Evolutionary conservation across 2,797 vertebrate genomes (phyloP).

Genomic region (Onychomys torridus): DNA sequence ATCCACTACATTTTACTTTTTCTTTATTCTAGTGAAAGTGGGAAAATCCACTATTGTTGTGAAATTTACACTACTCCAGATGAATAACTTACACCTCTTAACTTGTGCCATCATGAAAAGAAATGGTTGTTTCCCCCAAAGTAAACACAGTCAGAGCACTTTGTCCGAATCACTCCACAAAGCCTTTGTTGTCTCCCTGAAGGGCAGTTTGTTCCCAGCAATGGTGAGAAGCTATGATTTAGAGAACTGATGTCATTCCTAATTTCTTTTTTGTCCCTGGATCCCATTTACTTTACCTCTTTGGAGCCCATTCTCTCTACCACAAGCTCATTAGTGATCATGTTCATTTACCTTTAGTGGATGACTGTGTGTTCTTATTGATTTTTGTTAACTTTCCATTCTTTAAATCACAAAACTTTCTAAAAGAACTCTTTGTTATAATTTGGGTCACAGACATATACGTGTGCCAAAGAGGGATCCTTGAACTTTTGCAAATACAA

Average conservation of each 20-base stretch:
- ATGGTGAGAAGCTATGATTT: neutral
- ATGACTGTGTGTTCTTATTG: neutral
- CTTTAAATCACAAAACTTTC: neutral
- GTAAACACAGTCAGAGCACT: neutral
- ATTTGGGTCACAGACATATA: neutral
- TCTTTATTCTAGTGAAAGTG: neutral
- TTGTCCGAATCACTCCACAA: neutral
- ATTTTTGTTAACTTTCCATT: slow-evolving; percentile 24
- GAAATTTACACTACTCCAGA: neutral
- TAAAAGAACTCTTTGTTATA: neutral
- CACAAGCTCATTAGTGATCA: neutral
- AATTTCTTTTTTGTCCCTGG: neutral
- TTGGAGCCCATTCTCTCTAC: neutral
- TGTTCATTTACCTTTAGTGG: neutral
- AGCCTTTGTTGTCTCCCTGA: neutral
- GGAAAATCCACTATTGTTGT: slow-evolving; percentile 10
- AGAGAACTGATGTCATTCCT: neutral
- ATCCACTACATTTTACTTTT: neutral
- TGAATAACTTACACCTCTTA: slow-evolving; percentile 42
- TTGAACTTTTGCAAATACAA: neutral
- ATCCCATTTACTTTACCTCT: neutral
- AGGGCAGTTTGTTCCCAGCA: neutral
- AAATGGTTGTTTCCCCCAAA: slow-evolving; percentile 56
- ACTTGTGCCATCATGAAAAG: neutral
- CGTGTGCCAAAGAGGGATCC: neutral